A percentile compares a stretch with the other conserved stretches of the same genome.
phyloP scores from a whole-genome alignment of 1,140 invertebrate species.

The Brachionus calyciflorus region DNA sequence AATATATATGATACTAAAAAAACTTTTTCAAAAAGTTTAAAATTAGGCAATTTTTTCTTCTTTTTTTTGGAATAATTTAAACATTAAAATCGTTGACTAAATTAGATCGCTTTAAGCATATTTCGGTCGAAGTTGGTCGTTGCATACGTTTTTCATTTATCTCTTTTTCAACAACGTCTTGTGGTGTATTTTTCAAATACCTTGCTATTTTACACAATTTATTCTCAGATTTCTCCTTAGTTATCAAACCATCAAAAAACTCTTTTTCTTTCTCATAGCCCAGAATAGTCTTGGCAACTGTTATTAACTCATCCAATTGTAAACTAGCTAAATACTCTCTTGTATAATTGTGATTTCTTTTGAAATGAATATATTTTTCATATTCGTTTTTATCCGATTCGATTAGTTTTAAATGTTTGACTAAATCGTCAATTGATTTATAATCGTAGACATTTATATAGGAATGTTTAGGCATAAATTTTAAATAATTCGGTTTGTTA shows the following conservation, averaged over 20 bases:
- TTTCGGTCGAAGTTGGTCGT: not conserved
- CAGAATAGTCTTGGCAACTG: not conserved
- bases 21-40: too few relatives aligned
- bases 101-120: slow-evolving; percentile 25
- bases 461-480: not conserved
- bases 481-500: not conserved
- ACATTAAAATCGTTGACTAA: slow-evolving; percentile 16
- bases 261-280: not conserved
- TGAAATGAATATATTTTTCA: slow-evolving; percentile 7
- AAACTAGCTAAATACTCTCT: not conserved
- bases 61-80: too few relatives aligned
- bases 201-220: slow-evolving; percentile 43
- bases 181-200: not conserved
- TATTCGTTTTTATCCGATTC: not conserved
- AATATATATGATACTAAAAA: too few relatives aligned
- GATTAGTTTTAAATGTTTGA: slow-evolving; percentile 3
- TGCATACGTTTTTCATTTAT: not conserved
- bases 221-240: slow-evolving; percentile 41
- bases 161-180: not conserved
- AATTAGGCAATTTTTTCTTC: too few relatives aligned
- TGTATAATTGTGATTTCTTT: slow-evolving; percentile 10
- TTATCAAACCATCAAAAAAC: slow-evolving; percentile 11
- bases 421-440: not conserved
- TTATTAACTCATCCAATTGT: not conserved
- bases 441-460: slow-evolving; percentile 31